Percentiles rank a stretch among this genome's conserved stretches.
These are phyloP conservation scores for Serranus cabrilla DNA, from an alignment of 2,797 vertebrate species.

Conservation along the genomic window DNA sequence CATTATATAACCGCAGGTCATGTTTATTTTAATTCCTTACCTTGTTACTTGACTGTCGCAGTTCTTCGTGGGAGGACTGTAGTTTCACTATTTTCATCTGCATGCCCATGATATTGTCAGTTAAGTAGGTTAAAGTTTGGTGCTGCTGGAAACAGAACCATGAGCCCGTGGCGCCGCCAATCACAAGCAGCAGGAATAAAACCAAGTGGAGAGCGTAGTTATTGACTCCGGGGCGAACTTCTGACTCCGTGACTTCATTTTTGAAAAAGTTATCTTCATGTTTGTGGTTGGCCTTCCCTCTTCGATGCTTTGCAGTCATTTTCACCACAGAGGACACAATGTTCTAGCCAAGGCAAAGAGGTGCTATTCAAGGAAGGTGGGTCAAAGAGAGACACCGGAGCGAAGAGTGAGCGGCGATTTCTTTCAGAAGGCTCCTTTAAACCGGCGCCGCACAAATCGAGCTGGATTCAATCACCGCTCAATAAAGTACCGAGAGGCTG, in stretches of 20 bases:
- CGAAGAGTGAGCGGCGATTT: background rate
- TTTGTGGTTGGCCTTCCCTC: slow-evolving; percentile 80
- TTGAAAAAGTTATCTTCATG: slow-evolving; percentile 82
- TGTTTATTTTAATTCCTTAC: slow-evolving; percentile 60
- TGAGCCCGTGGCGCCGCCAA: slow-evolving; percentile 60
- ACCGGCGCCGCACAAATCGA: slow-evolving; percentile 8
- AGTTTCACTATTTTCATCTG: slow-evolving; percentile 83
- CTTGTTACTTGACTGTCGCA: slow-evolving; percentile 76
- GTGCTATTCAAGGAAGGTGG: slow-evolving; percentile 28
- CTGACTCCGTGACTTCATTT: slow-evolving; percentile 66
- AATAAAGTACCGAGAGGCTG: slow-evolving; percentile 51
- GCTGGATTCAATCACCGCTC: slow-evolving; percentile 47
- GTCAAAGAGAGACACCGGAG: background rate
- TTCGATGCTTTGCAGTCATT: slow-evolving; percentile 86
- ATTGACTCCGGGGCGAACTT: slow-evolving; percentile 56
- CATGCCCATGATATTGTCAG: slow-evolving; percentile 79
- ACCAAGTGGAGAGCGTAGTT: slow-evolving; percentile 56
- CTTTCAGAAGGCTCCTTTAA: slow-evolving; percentile 26
- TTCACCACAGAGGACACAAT: slow-evolving; percentile 69
- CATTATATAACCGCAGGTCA: background rate
- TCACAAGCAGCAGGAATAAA: slow-evolving; percentile 69
- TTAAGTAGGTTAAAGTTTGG: slow-evolving; percentile 78
- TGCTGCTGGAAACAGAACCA: slow-evolving; percentile 86
- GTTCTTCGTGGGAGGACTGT: slow-evolving; percentile 80
- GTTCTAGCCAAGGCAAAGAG: slow-evolving; percentile 59